Base-by-base conservation (phyloP, 64 coral and sea anemone genomes). In the Pocillopora verrucosa region DNA sequence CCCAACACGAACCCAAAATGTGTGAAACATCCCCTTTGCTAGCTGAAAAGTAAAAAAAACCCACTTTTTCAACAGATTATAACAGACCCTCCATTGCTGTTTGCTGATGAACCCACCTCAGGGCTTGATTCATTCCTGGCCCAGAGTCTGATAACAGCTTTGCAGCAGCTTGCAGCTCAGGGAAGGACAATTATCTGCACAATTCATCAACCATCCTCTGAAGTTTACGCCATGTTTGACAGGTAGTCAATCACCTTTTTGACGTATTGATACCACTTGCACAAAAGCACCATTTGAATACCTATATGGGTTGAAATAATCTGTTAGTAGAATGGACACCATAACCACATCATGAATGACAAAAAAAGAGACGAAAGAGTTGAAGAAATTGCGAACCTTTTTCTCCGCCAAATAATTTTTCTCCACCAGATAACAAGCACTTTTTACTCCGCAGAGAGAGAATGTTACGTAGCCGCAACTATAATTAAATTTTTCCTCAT, bases 211-310 rank as follows among this genome's bases (percentile, higher is more conserved):
- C 94, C 94, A 63, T 96, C 94, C 5, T 96, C 94, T 30, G 94
- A 96, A 58, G 94, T 96, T 4, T 96, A 93, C 74, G 91, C 91
- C n/a, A 96, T 96, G 94, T 96, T 96, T 87, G 91, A 96, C 80
- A 93, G 88, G 94, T 96, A 80, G 17, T 12, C 26, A 60, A 82
- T 4, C 13, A 35, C 0, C 13, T 51, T 36, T 51, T 67, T 22
- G 65, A 5, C 20, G 3, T 69, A n/a, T 9, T 13, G 3, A 51
- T 51, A 51, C 41, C 41, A 51, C 7, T 51, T 51, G 7, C 41
- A 51, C 41, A 51, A 51, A 51, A 51, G 41, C 41, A 51, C 41
- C 41, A 51, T 51, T 1, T 3, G 41, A 51, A 51, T 51, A 51
- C 41, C 7, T 51, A 51, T 51, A 51, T 51, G 41, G 41, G 41